Base-by-base conservation (phyloP, 2,888 invertebrate genomes). In the Nomada ferruginata region DNA sequence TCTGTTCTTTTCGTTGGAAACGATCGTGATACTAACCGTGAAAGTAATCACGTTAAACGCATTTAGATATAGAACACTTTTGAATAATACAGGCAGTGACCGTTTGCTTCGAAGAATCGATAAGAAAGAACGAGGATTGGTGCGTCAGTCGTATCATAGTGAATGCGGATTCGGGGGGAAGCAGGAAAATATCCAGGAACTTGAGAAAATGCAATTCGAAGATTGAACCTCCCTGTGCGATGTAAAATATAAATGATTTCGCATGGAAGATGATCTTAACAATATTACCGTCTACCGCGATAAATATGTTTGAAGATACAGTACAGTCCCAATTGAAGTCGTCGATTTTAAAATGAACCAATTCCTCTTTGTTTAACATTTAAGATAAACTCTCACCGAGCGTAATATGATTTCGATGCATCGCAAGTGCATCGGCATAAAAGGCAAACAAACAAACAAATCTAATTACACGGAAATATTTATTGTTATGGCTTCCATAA, bases 81-180 rank as follows among this genome's bases (percentile, higher is more conserved):
- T 53, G 20, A 55, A 66, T 52, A 26, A 73, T 72, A 50, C 26
- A 78, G 83, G 83, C 83, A 83, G 83, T 83, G 81, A 55, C 20
- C 15, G 52, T 36, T 63, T 47, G 15, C 66, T 44, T 57, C 18
- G 20, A 44, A 13, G 57, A 66, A 55, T 74, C 1, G 63, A 61
- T 66, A 20, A 66, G 29, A 36, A 55, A 36, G 11, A 44, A 26
- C 15, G 63, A 23, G 11, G 50, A 4, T 42, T 44, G 23, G 23
- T 50, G 44, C 50, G 10, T 18, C 47, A 53, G 68, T 63, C 44
- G 11, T 42, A 20, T n/a, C 26, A 10, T 15, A 36, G 44, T 13
- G 63, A 59, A 4, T 44, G 53, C 23, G 26, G 55, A 61, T 59
- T 74, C 23, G 9, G n/a, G n/a, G 11, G 15, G n/a, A 47, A 26